Conservation (phyloP, 2,797 vertebrate species). For the Ceyx erithaca region DNA sequence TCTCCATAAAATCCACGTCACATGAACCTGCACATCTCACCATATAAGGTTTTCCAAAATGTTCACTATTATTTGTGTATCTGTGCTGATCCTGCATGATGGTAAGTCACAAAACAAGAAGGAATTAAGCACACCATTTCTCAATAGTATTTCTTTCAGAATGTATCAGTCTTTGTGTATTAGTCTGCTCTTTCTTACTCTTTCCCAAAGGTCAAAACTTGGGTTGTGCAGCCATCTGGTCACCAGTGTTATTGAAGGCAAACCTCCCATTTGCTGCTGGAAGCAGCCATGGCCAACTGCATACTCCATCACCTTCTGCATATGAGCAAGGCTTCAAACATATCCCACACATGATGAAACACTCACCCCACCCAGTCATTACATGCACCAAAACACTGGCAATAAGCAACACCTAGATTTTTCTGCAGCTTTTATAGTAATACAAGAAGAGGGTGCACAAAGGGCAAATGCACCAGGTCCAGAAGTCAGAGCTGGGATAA, state of each 20-base stretch:
- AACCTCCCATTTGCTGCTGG: not conserved
- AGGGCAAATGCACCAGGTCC: not conserved
- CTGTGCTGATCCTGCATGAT: not conserved
- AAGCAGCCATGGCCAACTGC: not conserved
- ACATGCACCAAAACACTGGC: accelerated
- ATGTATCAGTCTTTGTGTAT: not conserved
- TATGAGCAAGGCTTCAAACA: not conserved
- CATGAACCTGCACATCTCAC: not conserved
- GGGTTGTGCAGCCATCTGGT: not conserved
- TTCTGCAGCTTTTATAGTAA: not conserved
- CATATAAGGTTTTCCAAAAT: not conserved
- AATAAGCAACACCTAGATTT: not conserved
- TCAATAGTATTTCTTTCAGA: not conserved
- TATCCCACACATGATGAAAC: not conserved
- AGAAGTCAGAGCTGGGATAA: not conserved
- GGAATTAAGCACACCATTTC: not conserved
- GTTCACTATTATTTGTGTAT: not conserved
- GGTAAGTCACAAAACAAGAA: not conserved
- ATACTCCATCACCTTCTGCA: not conserved
- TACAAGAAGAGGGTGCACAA: not conserved
- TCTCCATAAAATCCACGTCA: not conserved
- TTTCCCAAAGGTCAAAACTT: not conserved
- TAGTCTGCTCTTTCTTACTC: not conserved
- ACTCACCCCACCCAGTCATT: not conserved
- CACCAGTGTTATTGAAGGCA: not conserved